Evolutionary conservation across 2,113 vertebrate genomes (phyloP).

Genomic region (Ornithorhynchus anatinus): DNA sequence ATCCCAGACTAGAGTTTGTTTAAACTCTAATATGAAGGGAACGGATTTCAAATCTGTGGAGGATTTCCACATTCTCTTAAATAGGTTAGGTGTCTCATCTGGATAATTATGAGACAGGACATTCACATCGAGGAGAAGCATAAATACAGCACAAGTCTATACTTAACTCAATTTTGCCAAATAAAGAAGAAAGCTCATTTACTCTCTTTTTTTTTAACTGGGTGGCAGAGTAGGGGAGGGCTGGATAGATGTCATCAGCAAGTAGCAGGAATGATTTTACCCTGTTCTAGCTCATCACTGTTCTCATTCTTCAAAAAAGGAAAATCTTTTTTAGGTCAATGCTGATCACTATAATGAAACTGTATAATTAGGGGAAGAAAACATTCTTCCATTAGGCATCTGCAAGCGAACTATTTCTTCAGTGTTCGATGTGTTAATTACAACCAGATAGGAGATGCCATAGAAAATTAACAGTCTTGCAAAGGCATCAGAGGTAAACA

Average conservation of each 20-base stretch:
- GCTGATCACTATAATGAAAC: constrained; percentile 43
- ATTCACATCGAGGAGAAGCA: constrained; percentile 34
- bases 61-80: constrained; percentile 32
- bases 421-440: constrained; percentile 77
- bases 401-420: constrained; percentile 64
- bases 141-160: constrained; percentile 17
- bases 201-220: neutral
- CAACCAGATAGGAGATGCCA: constrained; percentile 72
- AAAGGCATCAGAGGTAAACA: constrained; percentile 76
- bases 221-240: too few species aligned
- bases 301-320: neutral
- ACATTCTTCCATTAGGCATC: constrained; percentile 69
- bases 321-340: constrained; percentile 47
- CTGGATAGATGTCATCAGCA: neutral
- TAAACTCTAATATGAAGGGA: constrained; percentile 22
- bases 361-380: constrained; percentile 66
- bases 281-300: neutral
- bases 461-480: constrained; percentile 78
- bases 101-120: constrained; percentile 59
- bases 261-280: neutral
- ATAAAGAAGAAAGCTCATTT: constrained; percentile 6
- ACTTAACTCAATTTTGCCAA: constrained; percentile 36
- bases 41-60: constrained; percentile 35
- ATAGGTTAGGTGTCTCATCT: constrained; percentile 51
- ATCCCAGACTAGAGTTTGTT: constrained; percentile 8